Percentiles rank a stretch among this genome's conserved stretches.
Evolutionary conservation across 2,797 vertebrate genomes (phyloP).

Genomic region (Natrix natrix): DNA sequence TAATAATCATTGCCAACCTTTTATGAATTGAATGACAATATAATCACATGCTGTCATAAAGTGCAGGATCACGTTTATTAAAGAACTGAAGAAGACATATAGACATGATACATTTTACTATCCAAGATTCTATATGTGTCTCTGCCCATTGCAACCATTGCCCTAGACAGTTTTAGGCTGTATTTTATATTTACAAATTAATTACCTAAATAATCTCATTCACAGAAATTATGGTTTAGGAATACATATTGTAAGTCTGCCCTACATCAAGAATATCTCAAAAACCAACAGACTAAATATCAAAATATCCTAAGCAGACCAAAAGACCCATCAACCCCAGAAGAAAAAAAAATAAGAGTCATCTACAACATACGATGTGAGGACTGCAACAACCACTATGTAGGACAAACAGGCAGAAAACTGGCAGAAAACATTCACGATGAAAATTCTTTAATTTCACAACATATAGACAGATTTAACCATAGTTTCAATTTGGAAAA

Average conservation of each 20-base stretch:
- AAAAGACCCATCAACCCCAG: no score
- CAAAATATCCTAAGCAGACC: no score
- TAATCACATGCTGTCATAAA: slow-evolving; percentile 59
- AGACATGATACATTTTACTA: slow-evolving; percentile 56
- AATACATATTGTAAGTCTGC: slow-evolving; percentile 41
- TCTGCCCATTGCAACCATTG: slow-evolving; percentile 30
- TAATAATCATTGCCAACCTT: slow-evolving; percentile 60
- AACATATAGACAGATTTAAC: no score
- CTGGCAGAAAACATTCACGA: no score
- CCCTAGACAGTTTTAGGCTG: slow-evolving; percentile 50
- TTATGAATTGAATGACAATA: slow-evolving; percentile 67
- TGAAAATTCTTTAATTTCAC: no score
- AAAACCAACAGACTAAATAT: no score
- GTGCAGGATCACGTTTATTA: slow-evolving; percentile 46
- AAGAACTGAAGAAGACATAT: slow-evolving; percentile 62
- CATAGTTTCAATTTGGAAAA: no score
- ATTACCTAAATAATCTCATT: slow-evolving; percentile 26
- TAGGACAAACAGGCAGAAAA: no score
- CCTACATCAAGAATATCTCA: no score
- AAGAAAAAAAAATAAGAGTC: no score
- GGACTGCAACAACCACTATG: no score
- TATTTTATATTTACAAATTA: slow-evolving; percentile 24
- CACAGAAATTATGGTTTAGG: slow-evolving; percentile 20
- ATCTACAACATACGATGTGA: no score
- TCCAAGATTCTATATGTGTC: slow-evolving; percentile 44